These are phyloP conservation scores for Corella eumyota DNA, from an alignment of 23 tunicate species.

Conservation along the genomic window DNA sequence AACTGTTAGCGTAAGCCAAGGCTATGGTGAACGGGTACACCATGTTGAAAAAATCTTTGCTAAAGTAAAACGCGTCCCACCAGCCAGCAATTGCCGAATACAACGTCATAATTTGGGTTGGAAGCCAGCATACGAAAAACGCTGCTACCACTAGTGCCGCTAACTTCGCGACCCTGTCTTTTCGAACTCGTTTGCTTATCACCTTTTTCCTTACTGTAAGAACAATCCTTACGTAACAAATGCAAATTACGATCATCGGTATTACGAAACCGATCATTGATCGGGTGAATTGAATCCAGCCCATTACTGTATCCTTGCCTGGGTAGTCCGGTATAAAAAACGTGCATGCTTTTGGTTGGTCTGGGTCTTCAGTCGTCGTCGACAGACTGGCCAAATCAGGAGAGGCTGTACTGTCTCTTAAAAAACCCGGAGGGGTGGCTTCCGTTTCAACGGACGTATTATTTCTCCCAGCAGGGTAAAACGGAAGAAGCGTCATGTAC, in stretches of 20 bases:
- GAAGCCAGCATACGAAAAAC: constrained; percentile 77
- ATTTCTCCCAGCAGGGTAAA: neutral
- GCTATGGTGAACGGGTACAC: constrained; percentile 46
- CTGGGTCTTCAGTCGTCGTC: neutral
- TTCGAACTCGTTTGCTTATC: constrained; percentile 50
- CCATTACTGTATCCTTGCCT: constrained; percentile 31
- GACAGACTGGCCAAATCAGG: neutral
- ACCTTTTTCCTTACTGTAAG: constrained; percentile 42
- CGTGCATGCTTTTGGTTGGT: constrained; percentile 8
- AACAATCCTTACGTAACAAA: constrained; percentile 57
- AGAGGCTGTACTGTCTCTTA: neutral
- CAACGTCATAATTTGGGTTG: constrained; percentile 30
- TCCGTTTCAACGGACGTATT: neutral
- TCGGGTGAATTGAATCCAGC: constrained; percentile 19
- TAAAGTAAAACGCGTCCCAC: constrained; percentile 40
- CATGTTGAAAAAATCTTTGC: constrained; percentile 18
- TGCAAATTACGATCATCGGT: constrained; percentile 52
- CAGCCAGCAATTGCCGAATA: constrained; percentile 66
- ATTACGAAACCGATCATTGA: constrained; percentile 46
- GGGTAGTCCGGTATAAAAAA: constrained; percentile 33
- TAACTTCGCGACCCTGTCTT: constrained; percentile 65
- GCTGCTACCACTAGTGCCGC: constrained; percentile 63
- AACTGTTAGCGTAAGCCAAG: constrained; percentile 84
- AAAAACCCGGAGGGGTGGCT: neutral
- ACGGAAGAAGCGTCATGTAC: constrained; percentile 6